Conservation (phyloP, 2,113 vertebrate genomes). For the Crotophaga sulcirostris region DNA sequence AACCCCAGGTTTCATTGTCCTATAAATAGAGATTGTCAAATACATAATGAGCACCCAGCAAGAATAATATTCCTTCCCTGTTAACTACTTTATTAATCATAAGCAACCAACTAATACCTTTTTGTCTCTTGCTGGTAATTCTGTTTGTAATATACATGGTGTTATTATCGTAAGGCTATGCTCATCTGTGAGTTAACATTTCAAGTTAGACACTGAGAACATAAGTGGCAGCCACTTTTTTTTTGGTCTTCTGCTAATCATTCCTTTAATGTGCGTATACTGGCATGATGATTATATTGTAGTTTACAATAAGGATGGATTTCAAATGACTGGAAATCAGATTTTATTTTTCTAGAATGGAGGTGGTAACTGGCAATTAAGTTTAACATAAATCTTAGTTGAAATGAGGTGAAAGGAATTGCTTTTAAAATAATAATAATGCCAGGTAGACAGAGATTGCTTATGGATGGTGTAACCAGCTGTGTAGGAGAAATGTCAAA, state of each 20-base stretch:
- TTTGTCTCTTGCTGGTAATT: background rate
- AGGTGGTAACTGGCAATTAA: conserved; percentile 15
- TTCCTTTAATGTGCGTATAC: background rate
- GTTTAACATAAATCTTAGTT: background rate
- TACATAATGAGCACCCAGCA: conserved; percentile 12
- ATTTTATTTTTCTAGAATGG: background rate
- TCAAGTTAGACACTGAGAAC: background rate
- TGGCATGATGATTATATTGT: background rate
- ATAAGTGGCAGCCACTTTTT: background rate
- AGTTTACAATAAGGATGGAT: background rate
- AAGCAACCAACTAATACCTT: conserved; percentile 12
- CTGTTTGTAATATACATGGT: background rate
- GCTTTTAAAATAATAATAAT: conserved; percentile 41
- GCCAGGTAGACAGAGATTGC: conserved; percentile 6
- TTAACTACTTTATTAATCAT: conserved; percentile 45
- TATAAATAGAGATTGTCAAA: conserved; percentile 56
- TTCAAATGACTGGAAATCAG: background rate
- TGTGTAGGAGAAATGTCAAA: conserved; percentile 14
- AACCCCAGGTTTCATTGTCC: conserved; percentile 46
- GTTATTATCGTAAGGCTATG: background rate
- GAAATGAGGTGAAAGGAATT: conserved; percentile 19
- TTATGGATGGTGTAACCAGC: conserved; percentile 12
- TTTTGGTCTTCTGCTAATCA: background rate
- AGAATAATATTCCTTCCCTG: conserved; percentile 49
- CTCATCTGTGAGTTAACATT: conserved; percentile 1